phyloP scores from a whole-genome alignment of 2,113 vertebrate genomes.

The Pungitius pungitius region DNA sequence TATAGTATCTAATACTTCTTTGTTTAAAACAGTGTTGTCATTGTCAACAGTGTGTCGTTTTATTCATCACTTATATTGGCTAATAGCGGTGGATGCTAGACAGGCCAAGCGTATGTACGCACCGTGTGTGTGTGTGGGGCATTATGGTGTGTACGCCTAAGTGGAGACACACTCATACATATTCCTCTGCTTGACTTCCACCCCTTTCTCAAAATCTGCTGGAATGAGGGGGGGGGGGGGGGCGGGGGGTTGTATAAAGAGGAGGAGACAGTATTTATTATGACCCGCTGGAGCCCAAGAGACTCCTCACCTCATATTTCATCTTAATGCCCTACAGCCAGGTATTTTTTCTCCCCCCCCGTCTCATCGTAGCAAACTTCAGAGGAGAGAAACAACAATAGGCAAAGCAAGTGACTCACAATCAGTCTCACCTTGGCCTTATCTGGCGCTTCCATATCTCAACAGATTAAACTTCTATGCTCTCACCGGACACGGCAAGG shows the following conservation, averaged over 20 bases:
- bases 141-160: neutral
- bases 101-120: neutral
- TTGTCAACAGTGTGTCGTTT: too few species aligned
- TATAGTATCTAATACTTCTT: neutral
- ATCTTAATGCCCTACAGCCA: constrained; percentile 68
- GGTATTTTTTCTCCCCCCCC: constrained; percentile 14
- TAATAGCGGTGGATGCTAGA: constrained; percentile 9
- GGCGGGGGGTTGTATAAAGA: constrained; percentile 61
- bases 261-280: constrained; percentile 71
- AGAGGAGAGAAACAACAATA: constrained; percentile 63
- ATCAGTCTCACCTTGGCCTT: constrained; percentile 73
- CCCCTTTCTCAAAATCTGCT: constrained; percentile 51
- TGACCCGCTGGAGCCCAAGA: constrained; percentile 52
- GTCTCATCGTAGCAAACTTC: constrained; percentile 50
- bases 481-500: constrained; percentile 32
- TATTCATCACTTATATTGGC: neutral
- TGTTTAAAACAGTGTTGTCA: neutral
- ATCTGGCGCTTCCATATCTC: constrained; percentile 73
- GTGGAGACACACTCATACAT: constrained; percentile 22
- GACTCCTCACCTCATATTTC: constrained; percentile 70
- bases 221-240: constrained; percentile 55
- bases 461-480: constrained; percentile 66
- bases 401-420: constrained; percentile 60
- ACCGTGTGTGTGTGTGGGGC: constrained; percentile 14
- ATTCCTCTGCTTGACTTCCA: constrained; percentile 53